Conservation (phyloP, 2,888 invertebrate genomes). For the Drosophila seclusa region DNA sequence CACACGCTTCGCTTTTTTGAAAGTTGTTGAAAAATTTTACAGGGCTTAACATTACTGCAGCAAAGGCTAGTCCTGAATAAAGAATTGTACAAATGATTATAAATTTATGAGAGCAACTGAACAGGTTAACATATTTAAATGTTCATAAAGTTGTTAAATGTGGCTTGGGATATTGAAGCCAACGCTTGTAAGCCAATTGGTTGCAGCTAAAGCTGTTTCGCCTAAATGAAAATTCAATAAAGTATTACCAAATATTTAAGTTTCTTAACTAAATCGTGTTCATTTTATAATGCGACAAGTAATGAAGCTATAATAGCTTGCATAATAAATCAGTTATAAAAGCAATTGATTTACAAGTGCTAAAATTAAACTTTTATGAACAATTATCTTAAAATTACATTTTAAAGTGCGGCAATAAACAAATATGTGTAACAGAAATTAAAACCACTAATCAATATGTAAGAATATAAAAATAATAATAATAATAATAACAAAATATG, state of each 20-base stretch:
- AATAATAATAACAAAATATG: background rate
- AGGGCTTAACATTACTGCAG: background rate
- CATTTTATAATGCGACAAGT: background rate
- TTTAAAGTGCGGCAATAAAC: background rate
- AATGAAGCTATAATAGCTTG: background rate
- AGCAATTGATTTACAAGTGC: background rate
- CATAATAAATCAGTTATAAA: background rate
- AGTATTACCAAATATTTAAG: background rate
- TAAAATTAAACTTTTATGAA: background rate
- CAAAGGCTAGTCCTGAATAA: background rate
- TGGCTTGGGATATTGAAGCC: background rate
- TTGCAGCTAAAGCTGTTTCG: conserved; percentile 13
- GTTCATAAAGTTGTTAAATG: conserved; percentile 39
- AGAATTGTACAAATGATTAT: conserved; percentile 6
- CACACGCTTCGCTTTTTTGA: conserved; percentile 3
- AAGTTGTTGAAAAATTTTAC: conserved; percentile 33
- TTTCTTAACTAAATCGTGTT: background rate
- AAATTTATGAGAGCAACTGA: conserved; percentile 44
- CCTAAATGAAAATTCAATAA: background rate
- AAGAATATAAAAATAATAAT: background rate
- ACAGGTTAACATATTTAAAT: conserved; percentile 46
- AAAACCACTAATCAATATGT: background rate
- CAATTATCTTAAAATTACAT: background rate
- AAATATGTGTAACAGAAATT: background rate
- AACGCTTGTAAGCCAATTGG: conserved; percentile 8